These are phyloP conservation scores for Chalcosyrphus nemorum DNA, from an alignment of 2,888 invertebrate genomes.

Conservation along the genomic window DNA sequence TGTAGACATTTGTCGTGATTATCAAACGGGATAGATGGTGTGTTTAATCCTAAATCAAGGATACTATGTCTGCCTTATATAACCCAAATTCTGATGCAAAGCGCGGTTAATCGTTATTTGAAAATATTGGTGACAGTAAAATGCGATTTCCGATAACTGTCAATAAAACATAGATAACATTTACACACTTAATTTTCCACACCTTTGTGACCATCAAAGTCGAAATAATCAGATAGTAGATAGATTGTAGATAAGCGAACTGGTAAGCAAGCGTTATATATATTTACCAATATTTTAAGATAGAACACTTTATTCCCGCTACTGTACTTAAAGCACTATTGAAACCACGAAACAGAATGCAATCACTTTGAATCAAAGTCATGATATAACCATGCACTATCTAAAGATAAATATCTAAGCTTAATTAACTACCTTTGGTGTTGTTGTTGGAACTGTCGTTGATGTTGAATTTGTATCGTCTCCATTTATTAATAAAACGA, in stretches of 20 bases:
- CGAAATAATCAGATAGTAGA: background rate
- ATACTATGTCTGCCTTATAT: no score
- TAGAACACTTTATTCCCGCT: background rate
- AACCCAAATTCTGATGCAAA: no score
- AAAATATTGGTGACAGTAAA: background rate
- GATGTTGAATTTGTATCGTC: slow-evolving; percentile 8
- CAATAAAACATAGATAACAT: slow-evolving; percentile 24
- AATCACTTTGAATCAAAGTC: background rate
- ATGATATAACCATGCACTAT: background rate
- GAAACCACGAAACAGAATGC: background rate
- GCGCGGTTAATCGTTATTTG: background rate
- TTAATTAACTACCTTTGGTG: slow-evolving; percentile 33
- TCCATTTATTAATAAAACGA: slow-evolving; percentile 22
- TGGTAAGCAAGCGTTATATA: background rate
- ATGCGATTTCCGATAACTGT: background rate
- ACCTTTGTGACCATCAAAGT: background rate
- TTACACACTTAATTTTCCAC: background rate
- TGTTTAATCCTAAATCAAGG: no score
- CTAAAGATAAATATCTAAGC: slow-evolving; percentile 29
- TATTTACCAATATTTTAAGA: background rate
- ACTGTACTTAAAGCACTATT: background rate
- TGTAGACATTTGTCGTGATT: no score
- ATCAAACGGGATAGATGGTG: no score
- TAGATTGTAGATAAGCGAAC: background rate
- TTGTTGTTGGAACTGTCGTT: slow-evolving; percentile 4